Evolutionary conservation across 2,797 vertebrate species (phyloP), one percentile per base, ranked within the genome.

Genomic region (Schizopygopsis pylzovi): DNA sequence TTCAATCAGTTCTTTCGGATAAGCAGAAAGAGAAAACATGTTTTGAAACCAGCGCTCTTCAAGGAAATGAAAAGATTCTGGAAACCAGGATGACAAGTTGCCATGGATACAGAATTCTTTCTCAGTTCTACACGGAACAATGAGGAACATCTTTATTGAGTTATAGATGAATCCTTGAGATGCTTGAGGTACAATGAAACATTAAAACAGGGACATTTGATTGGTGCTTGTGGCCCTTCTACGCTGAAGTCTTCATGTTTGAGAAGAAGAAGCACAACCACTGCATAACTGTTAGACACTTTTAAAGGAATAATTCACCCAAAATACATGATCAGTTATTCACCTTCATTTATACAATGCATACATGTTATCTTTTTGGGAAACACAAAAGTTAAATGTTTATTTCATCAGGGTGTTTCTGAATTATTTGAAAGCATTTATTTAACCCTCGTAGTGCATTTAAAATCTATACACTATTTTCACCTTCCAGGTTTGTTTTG

Each of bases 21-120:
- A 39, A 39, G 63, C 12, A 52, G 37, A 67, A 33, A 16, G 59
- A 16, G 6, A 41, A 77, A 15, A 33, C 33, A 4, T 28, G 61
- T 45, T 84, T 77, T 78, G 37, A 70, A 84, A 77, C 4, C n/a
- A 28, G 28, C 68, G 61, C 37, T 67, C 9, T 84, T 68, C 12
- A 68, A 67, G 47, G 82, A 77, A 67, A 84, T 68, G 52, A 77
- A 52, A 76, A 54, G 15, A 39, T 52, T 13, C 59, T 41, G 43
- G 28, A 49, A 43, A 83, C 12, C 33, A 20, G 61, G 39, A 54
- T 41, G 72, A 65, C 9, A 77, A 41, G 82, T 85, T 85, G 37
- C 75, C 75, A 70, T 84, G 83, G 82, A 28, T 41, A 84, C 73
- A 22, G 16, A 78, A 68, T 78, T 70, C 2, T 72, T 83, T 45